A percentile compares a stretch with the other conserved stretches of the same genome.
These are phyloP conservation scores for Ophion ellenae DNA, from an alignment of 2,888 invertebrate species.

Conservation along the genomic window DNA sequence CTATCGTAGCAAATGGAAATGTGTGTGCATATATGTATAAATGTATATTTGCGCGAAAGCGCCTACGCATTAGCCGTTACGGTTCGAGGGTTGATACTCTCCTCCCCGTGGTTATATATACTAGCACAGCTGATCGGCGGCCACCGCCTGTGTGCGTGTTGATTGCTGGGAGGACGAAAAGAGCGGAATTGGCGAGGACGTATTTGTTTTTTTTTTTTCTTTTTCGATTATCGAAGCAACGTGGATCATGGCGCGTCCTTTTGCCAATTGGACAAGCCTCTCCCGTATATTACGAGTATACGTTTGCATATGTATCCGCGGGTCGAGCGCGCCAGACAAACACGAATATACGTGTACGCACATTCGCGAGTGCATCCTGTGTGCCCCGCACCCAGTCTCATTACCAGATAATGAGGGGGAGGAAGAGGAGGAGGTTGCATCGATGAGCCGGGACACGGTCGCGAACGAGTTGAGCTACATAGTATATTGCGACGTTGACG, in stretches of 20 bases:
- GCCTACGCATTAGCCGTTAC: slow-evolving; percentile 49
- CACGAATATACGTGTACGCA: slow-evolving; percentile 52
- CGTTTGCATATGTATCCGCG: too few relatives aligned
- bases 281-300: too few relatives aligned
- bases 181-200: background rate
- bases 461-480: background rate
- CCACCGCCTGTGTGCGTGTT: background rate
- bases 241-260: background rate
- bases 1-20: too few relatives aligned
- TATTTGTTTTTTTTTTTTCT: too few relatives aligned
- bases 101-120: slow-evolving; percentile 29
- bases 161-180: background rate
- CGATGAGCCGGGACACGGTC: slow-evolving; percentile 67
- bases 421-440: slow-evolving; percentile 74
- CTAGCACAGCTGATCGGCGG: slow-evolving; percentile 4
- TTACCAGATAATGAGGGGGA: slow-evolving; percentile 80
- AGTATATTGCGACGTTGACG: slow-evolving; percentile 8
- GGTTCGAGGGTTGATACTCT: slow-evolving; percentile 43
- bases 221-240: background rate
- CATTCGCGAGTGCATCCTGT: slow-evolving; percentile 77
- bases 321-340: slow-evolving; percentile 16
- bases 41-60: slow-evolving; percentile 19
- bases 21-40: background rate
- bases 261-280: too few relatives aligned
- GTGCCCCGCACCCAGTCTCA: slow-evolving; percentile 80